Percentiles rank a stretch among this genome's conserved stretches.
Evolutionary conservation across 1,140 invertebrate species (phyloP).

Genomic region (Chlorops oryzae): DNA sequence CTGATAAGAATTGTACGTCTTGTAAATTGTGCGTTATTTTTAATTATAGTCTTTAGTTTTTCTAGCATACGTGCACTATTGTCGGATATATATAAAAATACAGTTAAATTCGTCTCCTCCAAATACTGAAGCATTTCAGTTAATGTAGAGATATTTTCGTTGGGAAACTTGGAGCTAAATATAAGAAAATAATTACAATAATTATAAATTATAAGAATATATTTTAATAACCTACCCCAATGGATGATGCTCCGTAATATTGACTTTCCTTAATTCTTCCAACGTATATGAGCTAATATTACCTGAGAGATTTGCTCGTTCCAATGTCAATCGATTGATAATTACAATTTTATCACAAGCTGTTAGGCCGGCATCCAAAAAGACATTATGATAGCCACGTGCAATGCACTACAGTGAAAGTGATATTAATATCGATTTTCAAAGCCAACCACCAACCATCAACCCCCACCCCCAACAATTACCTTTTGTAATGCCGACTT

Average conservation of each 20-base stretch:
- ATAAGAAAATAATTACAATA: not conserved
- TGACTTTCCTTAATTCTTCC: conserved; percentile 34
- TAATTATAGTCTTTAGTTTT: conserved; percentile 32
- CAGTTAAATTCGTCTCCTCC: conserved; percentile 27
- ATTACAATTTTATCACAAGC: conserved; percentile 41
- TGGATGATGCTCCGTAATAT: conserved; percentile 41
- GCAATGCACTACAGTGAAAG: conserved; percentile 32
- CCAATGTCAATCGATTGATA: conserved; percentile 32
- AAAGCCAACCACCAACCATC: conserved; percentile 15
- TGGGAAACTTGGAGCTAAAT: conserved; percentile 34
- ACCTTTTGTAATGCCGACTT: conserved; percentile 43
- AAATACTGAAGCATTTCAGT: conserved; percentile 32
- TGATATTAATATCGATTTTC: too few relatives aligned
- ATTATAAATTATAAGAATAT: conserved; percentile 6
- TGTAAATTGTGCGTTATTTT: conserved; percentile 27
- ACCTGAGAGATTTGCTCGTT: conserved; percentile 24
- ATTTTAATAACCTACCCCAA: conserved; percentile 28
- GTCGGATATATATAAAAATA: conserved; percentile 38
- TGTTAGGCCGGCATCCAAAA: conserved; percentile 39
- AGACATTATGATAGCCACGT: conserved; percentile 40
- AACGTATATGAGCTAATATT: conserved; percentile 26
- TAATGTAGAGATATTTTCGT: conserved; percentile 33
- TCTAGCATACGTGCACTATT: conserved; percentile 37
- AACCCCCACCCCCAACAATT: conserved; percentile 21
- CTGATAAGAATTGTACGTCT: conserved; percentile 38